These are phyloP conservation scores for Athripsodes cinereus DNA, from an alignment of 2,888 invertebrate genomes.

Conservation along the genomic window DNA sequence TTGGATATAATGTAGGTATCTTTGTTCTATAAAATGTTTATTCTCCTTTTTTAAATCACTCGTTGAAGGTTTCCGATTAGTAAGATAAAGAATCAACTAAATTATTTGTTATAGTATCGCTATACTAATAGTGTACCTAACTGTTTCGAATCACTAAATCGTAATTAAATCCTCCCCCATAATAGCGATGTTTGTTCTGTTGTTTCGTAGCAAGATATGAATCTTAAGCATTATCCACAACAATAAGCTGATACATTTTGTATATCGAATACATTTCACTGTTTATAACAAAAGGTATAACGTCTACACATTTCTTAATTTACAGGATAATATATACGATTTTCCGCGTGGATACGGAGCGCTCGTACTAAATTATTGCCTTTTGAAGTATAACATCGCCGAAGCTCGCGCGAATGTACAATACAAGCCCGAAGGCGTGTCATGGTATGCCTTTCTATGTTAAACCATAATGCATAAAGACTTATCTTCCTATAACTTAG, in stretches of 20 bases:
- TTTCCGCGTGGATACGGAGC: background rate
- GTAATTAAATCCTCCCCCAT: constrained; percentile 21
- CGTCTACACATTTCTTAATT: too few relatives aligned
- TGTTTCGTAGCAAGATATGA: constrained; percentile 12
- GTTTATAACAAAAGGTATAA: too few relatives aligned
- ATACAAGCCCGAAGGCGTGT: constrained; percentile 14
- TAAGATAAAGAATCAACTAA: background rate
- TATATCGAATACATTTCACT: background rate
- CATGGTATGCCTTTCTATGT: constrained; percentile 14
- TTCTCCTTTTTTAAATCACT: background rate
- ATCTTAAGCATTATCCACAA: constrained; percentile 9
- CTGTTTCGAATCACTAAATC: constrained; percentile 15
- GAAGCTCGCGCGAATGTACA: background rate
- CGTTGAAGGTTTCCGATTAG: background rate
- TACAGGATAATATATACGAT: background rate
- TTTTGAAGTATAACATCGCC: background rate
- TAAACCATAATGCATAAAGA: constrained; percentile 4
- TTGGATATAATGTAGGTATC: too few relatives aligned
- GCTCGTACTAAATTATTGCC: background rate
- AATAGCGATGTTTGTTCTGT: constrained; percentile 21
- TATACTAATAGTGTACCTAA: background rate
- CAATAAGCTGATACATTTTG: background rate
- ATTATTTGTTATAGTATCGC: background rate
- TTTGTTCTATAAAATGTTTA: too few relatives aligned
- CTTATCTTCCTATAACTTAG: background rate